These are phyloP conservation scores for Neomonachus schauinslandi DNA, from an alignment of 2,113 vertebrate species.

Conservation along the genomic window DNA sequence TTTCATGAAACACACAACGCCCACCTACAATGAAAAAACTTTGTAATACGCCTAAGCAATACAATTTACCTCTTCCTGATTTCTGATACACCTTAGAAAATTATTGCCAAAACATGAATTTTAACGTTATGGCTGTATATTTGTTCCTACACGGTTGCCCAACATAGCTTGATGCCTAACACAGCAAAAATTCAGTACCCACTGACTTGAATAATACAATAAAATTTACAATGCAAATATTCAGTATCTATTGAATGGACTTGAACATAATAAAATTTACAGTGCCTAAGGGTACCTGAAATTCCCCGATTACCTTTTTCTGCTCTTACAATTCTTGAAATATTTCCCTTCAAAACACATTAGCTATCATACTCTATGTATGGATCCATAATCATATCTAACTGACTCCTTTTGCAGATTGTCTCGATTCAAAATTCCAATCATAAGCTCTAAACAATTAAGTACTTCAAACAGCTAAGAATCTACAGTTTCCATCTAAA, in stretches of 20 bases:
- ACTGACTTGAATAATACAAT: conserved; percentile 29
- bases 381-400: neutral
- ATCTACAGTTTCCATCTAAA: neutral
- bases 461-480: neutral
- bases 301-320: conserved; percentile 50
- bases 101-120: conserved; percentile 42
- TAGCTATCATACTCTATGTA: neutral
- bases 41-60: conserved; percentile 4
- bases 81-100: conserved; percentile 56
- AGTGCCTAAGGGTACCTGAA: conserved; percentile 11
- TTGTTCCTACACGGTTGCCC: conserved; percentile 14
- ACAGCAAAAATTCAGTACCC: neutral
- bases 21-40: neutral
- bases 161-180: neutral
- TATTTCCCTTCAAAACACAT: conserved; percentile 54
- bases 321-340: conserved; percentile 45
- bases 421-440: conserved; percentile 51
- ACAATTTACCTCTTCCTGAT: conserved; percentile 28
- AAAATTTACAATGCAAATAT: conserved; percentile 36
- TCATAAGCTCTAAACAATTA: neutral
- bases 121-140: neutral
- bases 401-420: conserved; percentile 19
- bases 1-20: conserved; percentile 31
- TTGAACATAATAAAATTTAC: conserved; percentile 14
- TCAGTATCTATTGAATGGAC: neutral